phyloP scores from a whole-genome alignment of 2,797 vertebrate genomes.

The Myotis findleyi region DNA sequence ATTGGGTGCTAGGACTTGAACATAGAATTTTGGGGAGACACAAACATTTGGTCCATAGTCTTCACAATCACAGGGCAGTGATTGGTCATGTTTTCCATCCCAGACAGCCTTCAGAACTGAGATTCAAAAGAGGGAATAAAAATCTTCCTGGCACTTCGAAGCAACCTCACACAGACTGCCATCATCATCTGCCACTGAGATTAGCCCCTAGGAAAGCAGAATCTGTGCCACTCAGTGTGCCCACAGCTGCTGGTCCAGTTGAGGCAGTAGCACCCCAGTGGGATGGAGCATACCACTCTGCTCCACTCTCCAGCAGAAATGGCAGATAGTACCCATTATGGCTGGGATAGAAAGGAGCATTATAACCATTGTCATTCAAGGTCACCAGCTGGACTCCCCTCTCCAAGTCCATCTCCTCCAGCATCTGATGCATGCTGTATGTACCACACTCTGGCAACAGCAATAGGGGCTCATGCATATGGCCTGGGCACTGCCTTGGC shows the following conservation, averaged over 20 bases:
- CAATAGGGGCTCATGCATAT: conserved; percentile 22
- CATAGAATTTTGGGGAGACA: not conserved
- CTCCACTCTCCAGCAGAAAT: not conserved
- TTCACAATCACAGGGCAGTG: conserved; percentile 67
- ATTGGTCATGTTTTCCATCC: conserved; percentile 87
- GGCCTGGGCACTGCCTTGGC: conserved; percentile 31
- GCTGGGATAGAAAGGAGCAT: not conserved
- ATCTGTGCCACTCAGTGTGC: not conserved
- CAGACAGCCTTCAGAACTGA: conserved; percentile 81
- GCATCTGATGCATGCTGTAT: conserved; percentile 85
- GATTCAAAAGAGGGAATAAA: conserved; percentile 88
- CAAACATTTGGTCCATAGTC: not conserved
- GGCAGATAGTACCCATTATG: not conserved
- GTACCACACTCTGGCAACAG: not conserved
- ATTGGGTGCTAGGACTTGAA: not conserved
- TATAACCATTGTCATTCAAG: not conserved
- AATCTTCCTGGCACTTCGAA: conserved; percentile 87
- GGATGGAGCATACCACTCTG: not conserved
- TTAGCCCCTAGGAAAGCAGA: not conserved
- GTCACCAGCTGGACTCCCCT: conserved; percentile 38
- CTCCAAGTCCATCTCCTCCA: conserved; percentile 85
- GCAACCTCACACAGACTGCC: conserved; percentile 85
- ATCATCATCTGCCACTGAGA: not conserved
- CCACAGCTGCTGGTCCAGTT: not conserved
- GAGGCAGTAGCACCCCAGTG: not conserved